A percentile compares a stretch with the other conserved stretches of the same genome.
These are phyloP conservation scores for Psittacula cyanocephala DNA, from an alignment of 2,113 vertebrate species.

Conservation along the genomic window DNA sequence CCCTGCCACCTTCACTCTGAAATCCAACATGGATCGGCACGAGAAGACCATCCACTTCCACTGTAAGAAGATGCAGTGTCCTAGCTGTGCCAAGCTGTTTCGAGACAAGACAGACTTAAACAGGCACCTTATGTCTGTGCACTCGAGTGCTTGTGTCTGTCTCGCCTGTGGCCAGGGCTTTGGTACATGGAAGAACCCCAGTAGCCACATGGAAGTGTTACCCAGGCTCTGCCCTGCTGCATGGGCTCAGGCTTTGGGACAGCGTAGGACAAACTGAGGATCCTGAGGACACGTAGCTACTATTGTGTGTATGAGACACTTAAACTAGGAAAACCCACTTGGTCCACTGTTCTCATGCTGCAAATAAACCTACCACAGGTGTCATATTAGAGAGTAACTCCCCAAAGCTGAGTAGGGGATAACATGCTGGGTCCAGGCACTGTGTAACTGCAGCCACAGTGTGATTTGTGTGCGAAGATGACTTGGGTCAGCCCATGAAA, in stretches of 20 bases:
- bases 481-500: neutral
- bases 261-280: slow-evolving; percentile 14
- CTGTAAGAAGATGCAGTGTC: slow-evolving; percentile 82
- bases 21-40: slow-evolving; percentile 81
- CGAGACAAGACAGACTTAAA: slow-evolving; percentile 80
- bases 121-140: slow-evolving; percentile 73
- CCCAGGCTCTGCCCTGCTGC: slow-evolving; percentile 61
- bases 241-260: neutral
- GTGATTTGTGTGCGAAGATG: neutral
- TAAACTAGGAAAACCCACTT: neutral
- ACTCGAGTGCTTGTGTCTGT: slow-evolving; percentile 73
- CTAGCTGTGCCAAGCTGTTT: slow-evolving; percentile 74
- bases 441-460: neutral
- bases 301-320: fast-evolving
- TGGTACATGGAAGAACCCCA: slow-evolving; percentile 79
- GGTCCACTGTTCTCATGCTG: neutral
- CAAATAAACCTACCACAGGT: neutral
- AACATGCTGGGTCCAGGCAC: neutral
- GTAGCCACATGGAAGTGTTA: slow-evolving; percentile 77
- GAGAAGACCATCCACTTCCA: slow-evolving; percentile 83
- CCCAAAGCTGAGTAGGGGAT: neutral
- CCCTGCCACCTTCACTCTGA: slow-evolving; percentile 81
- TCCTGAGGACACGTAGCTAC: neutral
- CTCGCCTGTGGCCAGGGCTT: slow-evolving; percentile 77
- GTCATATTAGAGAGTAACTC: neutral